phyloP scores from a whole-genome alignment of 2,888 invertebrate genomes.

The Crepidodera aurea region DNA sequence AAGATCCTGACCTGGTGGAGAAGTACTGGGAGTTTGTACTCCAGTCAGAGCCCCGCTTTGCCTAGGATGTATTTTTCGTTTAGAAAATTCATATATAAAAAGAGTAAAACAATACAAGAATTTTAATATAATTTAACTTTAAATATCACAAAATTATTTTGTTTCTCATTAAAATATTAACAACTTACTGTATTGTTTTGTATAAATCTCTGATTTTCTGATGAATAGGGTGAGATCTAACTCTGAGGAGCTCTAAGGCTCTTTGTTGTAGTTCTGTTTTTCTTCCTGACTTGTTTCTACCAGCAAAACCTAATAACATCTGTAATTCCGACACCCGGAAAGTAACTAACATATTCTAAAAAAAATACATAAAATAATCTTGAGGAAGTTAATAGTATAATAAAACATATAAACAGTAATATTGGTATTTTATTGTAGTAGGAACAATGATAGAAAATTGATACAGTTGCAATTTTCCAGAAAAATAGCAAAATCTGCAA shows the following conservation, averaged over 20 bases:
- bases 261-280: conserved; percentile 81
- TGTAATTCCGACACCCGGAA: conserved; percentile 88
- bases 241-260: conserved; percentile 74
- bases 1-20: conserved; percentile 51
- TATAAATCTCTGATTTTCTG: conserved; percentile 74
- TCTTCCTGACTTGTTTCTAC: conserved; percentile 79
- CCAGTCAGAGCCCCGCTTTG: conserved; percentile 56
- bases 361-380: no score
- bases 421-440: no score
- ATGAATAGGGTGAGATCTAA: conserved; percentile 69
- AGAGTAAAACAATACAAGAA: no score
- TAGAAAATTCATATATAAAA: no score
- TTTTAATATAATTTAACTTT: no score
- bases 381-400: no score
- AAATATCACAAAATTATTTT: no score
- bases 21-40: conserved; percentile 49
- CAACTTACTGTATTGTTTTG: conserved; percentile 70
- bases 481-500: no score
- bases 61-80: conserved; percentile 46
- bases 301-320: conserved; percentile 81
- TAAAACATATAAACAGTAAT: no score
- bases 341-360: conserved; percentile 66
- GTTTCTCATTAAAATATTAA: not conserved
- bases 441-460: no score
- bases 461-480: no score